Percentiles rank a stretch among this genome's conserved stretches.
These are phyloP conservation scores for Colletes collaris DNA, from an alignment of 2,888 invertebrate genomes.

Conservation along the genomic window DNA sequence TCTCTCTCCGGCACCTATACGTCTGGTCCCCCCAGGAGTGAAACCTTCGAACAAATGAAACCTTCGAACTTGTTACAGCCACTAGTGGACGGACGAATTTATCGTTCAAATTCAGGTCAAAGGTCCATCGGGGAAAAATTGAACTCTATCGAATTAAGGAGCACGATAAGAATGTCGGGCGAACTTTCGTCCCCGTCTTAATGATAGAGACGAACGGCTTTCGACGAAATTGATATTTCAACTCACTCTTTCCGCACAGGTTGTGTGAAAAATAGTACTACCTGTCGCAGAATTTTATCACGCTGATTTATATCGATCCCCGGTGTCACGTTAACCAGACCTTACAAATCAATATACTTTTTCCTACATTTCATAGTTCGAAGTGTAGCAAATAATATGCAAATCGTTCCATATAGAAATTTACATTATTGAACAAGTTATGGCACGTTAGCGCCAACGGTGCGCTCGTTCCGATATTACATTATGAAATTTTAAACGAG, in stretches of 20 bases:
- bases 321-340: too few species aligned
- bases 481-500: too few species aligned
- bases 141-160: conserved; percentile 50
- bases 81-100: conserved; percentile 34
- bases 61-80: conserved; percentile 36
- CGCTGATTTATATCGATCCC: too few species aligned
- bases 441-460: too few species aligned
- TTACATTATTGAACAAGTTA: too few species aligned
- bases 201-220: conserved; percentile 28
- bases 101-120: conserved; percentile 50
- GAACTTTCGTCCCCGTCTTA: conserved; percentile 18
- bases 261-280: background rate
- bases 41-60: conserved; percentile 51
- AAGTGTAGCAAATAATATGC: too few species aligned
- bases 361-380: too few species aligned
- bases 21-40: background rate
- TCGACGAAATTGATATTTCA: conserved; percentile 45
- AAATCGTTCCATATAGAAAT: too few species aligned
- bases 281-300: too few species aligned
- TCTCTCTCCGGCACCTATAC: background rate
- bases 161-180: conserved; percentile 44
- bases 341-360: too few species aligned
- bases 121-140: conserved; percentile 45
- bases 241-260: conserved; percentile 18
- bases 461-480: too few species aligned